A percentile compares a stretch with the other conserved stretches of the same genome.
These are phyloP conservation scores for Butorides virescens DNA, from an alignment of 2,113 vertebrate genomes.

Conservation along the genomic window DNA sequence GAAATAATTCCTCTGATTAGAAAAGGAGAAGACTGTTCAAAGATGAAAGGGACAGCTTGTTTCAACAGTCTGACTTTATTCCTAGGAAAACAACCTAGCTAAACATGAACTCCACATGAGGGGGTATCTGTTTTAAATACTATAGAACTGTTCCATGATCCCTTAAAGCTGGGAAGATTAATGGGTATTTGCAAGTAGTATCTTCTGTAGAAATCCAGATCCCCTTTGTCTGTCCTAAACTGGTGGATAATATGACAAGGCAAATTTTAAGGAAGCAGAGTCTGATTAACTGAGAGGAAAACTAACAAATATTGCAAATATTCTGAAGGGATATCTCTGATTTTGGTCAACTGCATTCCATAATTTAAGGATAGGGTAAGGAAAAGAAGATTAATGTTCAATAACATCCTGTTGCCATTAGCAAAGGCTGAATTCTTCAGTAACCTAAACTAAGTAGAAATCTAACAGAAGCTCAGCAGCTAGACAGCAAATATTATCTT, in stretches of 20 bases:
- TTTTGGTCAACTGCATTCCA: neutral
- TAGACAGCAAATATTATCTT: neutral
- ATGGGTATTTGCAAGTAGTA: neutral
- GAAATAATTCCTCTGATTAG: neutral
- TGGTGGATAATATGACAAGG: neutral
- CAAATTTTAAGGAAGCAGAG: neutral
- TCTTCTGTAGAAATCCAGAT: neutral
- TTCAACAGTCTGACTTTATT: neutral
- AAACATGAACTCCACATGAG: neutral
- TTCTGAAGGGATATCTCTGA: neutral
- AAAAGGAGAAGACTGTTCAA: neutral
- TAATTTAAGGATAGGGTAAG: neutral
- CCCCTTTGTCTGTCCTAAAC: neutral
- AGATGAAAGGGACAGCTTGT: neutral
- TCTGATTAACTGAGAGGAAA: neutral
- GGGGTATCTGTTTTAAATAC: neutral
- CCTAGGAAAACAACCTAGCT: neutral
- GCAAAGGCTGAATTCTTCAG: neutral
- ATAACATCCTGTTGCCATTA: neutral
- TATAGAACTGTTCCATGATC: neutral
- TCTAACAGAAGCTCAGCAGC: neutral
- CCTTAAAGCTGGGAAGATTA: neutral
- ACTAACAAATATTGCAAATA: neutral
- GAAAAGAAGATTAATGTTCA: neutral
- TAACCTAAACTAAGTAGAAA: neutral